Conservation (phyloP, 2,888 invertebrate genomes). For the Chouioia cunea region DNA sequence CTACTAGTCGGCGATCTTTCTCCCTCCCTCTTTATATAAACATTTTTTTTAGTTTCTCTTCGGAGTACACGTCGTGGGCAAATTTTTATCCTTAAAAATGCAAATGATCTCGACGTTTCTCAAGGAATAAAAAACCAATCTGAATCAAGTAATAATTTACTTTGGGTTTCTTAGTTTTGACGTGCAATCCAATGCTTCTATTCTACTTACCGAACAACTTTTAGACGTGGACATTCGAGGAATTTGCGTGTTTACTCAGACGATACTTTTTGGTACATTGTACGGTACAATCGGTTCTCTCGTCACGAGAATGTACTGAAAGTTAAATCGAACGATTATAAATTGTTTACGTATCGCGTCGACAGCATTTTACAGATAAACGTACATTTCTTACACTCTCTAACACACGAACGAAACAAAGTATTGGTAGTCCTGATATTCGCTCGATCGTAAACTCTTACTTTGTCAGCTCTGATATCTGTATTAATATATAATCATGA, state of each 20-base stretch:
- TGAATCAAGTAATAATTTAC: too few relatives aligned
- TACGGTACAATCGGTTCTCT: conserved; percentile 1
- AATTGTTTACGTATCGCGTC: neutral
- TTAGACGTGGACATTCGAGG: neutral
- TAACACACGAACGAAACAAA: neutral
- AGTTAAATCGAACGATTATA: neutral
- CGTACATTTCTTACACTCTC: conserved; percentile 9
- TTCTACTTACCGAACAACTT: too few relatives aligned
- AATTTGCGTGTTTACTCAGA: conserved; percentile 14
- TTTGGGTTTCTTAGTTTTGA: too few relatives aligned
- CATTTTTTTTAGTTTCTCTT: too few relatives aligned
- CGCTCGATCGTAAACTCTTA: neutral
- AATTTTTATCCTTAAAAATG: too few relatives aligned
- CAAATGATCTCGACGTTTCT: too few relatives aligned
- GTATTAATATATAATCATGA: neutral
- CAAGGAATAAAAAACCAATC: too few relatives aligned
- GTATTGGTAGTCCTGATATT: neutral
- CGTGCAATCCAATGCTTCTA: too few relatives aligned
- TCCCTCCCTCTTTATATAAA: conserved; percentile 22
- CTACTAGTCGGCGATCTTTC: conserved; percentile 16
- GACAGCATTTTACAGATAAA: too few relatives aligned
- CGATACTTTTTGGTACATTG: conserved; percentile 10
- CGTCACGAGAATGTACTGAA: neutral
- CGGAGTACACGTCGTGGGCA: too few relatives aligned
- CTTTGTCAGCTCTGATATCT: neutral